Conservation (phyloP, 2,113 vertebrate species). For the Leucopsar rothschildi region DNA sequence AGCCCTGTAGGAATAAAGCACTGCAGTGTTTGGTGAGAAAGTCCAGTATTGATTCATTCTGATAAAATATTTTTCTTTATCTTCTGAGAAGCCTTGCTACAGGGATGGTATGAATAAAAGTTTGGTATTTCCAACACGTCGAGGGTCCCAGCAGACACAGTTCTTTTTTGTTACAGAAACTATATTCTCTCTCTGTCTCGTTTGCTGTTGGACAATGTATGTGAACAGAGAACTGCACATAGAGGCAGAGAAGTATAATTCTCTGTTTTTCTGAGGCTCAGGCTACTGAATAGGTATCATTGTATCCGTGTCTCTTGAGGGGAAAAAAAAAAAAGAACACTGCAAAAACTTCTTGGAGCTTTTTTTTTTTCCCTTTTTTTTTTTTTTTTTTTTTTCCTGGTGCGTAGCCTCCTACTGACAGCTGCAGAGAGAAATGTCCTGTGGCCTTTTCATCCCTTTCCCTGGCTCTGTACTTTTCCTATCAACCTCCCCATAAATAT, state of each 20-base stretch:
- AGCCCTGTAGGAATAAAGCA: neutral
- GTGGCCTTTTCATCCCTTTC: slow-evolving; percentile 10
- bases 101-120: neutral
- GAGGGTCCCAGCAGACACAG: neutral
- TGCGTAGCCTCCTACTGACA: slow-evolving; percentile 37
- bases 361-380: neutral
- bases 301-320: neutral
- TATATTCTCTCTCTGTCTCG: neutral
- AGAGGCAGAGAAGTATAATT: neutral
- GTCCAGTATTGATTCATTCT: slow-evolving; percentile 12
- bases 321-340: neutral
- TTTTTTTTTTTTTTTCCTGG: neutral
- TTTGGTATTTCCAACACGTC: neutral
- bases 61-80: slow-evolving; percentile 50
- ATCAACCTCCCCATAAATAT: slow-evolving; percentile 23
- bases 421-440: slow-evolving; percentile 29
- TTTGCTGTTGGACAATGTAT: neutral
- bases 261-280: slow-evolving; percentile 10
- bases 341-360: neutral
- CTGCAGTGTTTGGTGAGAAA: slow-evolving; percentile 1
- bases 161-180: neutral
- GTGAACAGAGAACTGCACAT: neutral
- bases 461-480: slow-evolving; percentile 19
- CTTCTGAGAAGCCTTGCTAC: neutral
- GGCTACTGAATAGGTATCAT: slow-evolving; percentile 51